Base-by-base conservation (phyloP, 1,140 invertebrate species). In the Zaprionus africanus region DNA sequence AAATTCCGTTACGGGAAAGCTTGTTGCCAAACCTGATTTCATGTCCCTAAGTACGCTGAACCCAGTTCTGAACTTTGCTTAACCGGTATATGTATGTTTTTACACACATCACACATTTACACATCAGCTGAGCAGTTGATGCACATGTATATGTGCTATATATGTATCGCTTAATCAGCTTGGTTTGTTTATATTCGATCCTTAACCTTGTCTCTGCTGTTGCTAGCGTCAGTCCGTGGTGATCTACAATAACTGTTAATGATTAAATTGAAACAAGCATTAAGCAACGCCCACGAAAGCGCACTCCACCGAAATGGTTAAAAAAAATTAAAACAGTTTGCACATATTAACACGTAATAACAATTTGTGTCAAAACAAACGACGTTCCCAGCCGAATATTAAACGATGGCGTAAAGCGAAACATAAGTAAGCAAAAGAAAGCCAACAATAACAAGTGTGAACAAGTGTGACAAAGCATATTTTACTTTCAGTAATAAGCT, bases 301-400 rank as follows among this genome's bases (percentile, higher is more conserved):
- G 19, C 12, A 59, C 12, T 11, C 22, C n/a, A 28, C 38, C 49
- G 31, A 74, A 51, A 36, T 26, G 41, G 36, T 17, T 11, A 58
- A 81, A 73, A 63, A 49, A 77, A 79, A 76, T 65, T 61, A 81
- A 66, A 64, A 26, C 36, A 46, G 73, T 58, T 65, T 17, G 56
- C 66, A 67, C 84, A 87, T 88, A 81, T 79, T 78, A 76, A 74
- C 85, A 90, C 85, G 84, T 88, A 88, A 79, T 46, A 79, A 56
- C 66, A 68, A 75, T 79, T 90, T 81, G 81, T 81, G 85, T 79
- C 76, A 69, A 82, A 81, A 72, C 60, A 56, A 31, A 17, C 61
- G 17, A 73, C 56, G 26, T 65, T 71, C 56, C 61, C 70, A 79
- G 38, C 13, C 62, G 85, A 57, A 84, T 84, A 76, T 63, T 74